Base-by-base conservation (phyloP, 1,140 invertebrate species). In the Pachypeltis micranthus region DNA sequence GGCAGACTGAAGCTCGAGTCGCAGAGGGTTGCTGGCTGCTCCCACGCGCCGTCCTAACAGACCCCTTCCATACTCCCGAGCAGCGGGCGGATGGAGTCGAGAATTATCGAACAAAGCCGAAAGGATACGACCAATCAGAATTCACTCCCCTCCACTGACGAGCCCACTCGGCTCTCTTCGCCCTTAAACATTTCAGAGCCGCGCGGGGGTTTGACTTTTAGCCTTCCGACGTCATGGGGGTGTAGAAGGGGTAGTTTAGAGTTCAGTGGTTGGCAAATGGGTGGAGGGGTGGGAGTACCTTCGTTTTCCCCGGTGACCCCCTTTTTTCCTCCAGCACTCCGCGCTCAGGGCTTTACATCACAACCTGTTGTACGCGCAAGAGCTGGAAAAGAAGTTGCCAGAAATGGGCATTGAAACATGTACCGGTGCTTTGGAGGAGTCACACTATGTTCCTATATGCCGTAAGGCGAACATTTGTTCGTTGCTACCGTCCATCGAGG, bases 1-100 rank as follows among this genome's bases (percentile, higher is more conserved):
- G 76, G 77, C 80, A 76, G 73, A 76, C 72, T 74, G 72, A 72
- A 39, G 63, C 70, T 62, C 64, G 65, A 44, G 63, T 60, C 65
- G 66, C 61, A 61, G 57, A 64, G 59, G 34, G n/a, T 10, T n/a
- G 34, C 7, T 39, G 57, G 56, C 47, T n/a, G n/a, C n/a, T n/a
- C n/a, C 47, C 59, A 54, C 27, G 59, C 58, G n/a, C n/a, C n/a
- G n/a, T n/a, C n/a, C n/a, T n/a, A n/a, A 31, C 58, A 25, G 21
- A 14, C 23, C 44, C 63, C 57, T 39, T 44, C 58, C 62, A 7
- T 61, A 65, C 63, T 29, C 27, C 25, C 57, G 23, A n/a, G 51
- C 31, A 21, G 21, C 51, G 24, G 21, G 25, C 64, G 59, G 34
- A 39, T 27, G 10, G 44, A 27, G 59, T 39, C 65, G 67, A 64